phyloP scores from a whole-genome alignment of 2,113 vertebrate genomes.

The Globicephala melas region DNA sequence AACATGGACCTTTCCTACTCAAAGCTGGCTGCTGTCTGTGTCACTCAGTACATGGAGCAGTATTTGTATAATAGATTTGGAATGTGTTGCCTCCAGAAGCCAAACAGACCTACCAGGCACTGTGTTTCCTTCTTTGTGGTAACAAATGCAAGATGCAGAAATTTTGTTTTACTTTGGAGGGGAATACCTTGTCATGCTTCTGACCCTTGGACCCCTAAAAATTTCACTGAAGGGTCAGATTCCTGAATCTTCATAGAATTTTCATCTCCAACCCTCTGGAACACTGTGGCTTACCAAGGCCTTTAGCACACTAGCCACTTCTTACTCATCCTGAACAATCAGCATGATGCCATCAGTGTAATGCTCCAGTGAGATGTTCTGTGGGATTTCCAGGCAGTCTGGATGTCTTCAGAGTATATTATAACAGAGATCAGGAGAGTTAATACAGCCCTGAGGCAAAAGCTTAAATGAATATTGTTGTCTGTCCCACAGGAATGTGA shows the following conservation, averaged over 20 bases:
- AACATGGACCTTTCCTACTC: neutral
- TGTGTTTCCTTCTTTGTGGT: neutral
- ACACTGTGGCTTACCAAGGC: neutral
- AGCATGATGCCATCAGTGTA: neutral
- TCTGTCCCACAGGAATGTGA: neutral
- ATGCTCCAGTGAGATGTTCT: neutral
- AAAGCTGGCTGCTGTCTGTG: neutral
- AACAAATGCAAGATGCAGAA: neutral
- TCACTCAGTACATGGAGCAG: neutral
- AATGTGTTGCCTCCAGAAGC: neutral
- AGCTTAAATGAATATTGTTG: neutral
- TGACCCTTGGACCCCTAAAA: neutral
- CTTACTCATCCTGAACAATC: neutral
- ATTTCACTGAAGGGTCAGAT: neutral
- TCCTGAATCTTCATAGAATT: neutral
- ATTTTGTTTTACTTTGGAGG: conserved; percentile 17
- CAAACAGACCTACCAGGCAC: neutral
- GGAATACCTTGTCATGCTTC: neutral
- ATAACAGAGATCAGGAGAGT: neutral
- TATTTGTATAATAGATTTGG: neutral
- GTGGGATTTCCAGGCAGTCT: neutral
- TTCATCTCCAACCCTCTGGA: neutral
- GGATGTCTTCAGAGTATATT: neutral
- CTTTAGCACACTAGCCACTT: neutral
- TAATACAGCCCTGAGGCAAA: neutral